Evolutionary conservation across 1,140 invertebrate species (phyloP).

Genomic region (Anastrepha obliqua): DNA sequence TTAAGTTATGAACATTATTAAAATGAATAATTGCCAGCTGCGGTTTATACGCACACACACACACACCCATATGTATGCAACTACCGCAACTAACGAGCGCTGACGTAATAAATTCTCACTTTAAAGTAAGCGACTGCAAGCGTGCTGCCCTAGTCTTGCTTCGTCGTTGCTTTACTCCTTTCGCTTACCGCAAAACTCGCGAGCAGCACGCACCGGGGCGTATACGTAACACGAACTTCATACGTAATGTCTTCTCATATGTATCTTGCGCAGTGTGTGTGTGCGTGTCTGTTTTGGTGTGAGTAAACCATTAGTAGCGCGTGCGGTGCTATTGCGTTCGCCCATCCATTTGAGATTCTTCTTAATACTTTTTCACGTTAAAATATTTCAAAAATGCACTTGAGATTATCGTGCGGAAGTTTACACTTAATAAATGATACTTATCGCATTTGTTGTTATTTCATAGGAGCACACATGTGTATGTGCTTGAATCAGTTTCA

Average conservation of each 20-base stretch:
- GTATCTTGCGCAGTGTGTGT: background rate
- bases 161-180: background rate
- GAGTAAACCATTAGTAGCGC: constrained; percentile 24
- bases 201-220: constrained; percentile 12
- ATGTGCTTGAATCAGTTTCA: too few species aligned
- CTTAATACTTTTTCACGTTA: constrained; percentile 20
- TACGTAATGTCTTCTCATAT: too few species aligned
- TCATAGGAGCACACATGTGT: background rate
- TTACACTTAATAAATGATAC: constrained; percentile 29
- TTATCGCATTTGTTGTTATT: background rate
- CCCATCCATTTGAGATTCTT: constrained; percentile 29
- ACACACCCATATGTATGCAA: background rate
- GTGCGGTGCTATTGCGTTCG: constrained; percentile 33
- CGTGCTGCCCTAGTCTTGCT: background rate
- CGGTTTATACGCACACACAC: constrained; percentile 23
- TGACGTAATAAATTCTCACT: constrained; percentile 47
- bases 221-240: constrained; percentile 19
- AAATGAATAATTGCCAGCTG: constrained; percentile 42
- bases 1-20: constrained; percentile 47
- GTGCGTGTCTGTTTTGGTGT: background rate
- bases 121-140: constrained; percentile 33
- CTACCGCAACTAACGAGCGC: constrained; percentile 22
- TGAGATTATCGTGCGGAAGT: constrained; percentile 43
- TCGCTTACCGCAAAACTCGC: background rate
- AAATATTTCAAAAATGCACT: constrained; percentile 40